Evolutionary conservation across 2,113 vertebrate genomes (phyloP).

Genomic region (Cacatua alba): DNA sequence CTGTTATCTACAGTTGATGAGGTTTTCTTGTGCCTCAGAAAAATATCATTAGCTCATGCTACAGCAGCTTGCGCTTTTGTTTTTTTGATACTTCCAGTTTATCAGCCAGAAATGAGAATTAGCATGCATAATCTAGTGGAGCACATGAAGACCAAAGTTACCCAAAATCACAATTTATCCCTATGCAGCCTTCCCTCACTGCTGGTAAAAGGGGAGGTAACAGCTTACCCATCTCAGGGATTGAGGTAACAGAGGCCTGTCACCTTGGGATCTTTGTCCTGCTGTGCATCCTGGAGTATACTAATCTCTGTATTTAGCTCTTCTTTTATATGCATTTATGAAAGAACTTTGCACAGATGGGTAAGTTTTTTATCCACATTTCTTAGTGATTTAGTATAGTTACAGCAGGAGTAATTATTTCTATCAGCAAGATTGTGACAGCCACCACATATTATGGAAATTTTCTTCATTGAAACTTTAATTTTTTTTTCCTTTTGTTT

Average conservation of each 20-base stretch:
- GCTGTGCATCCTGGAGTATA: background rate
- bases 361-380: background rate
- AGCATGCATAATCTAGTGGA: background rate
- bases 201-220: background rate
- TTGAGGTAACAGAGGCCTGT: background rate
- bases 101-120: background rate
- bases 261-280: background rate
- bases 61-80: background rate
- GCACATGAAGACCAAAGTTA: background rate
- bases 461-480: conserved; percentile 34
- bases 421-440: conserved; percentile 70
- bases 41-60: background rate
- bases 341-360: conserved; percentile 26
- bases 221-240: background rate
- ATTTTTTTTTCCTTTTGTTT: background rate
- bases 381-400: conserved; percentile 10
- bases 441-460: conserved; percentile 60
- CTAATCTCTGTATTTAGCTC: background rate
- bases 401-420: conserved; percentile 55
- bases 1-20: background rate
- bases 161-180: background rate
- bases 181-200: background rate
- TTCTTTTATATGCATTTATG: background rate
- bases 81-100: background rate
- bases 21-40: background rate